These are phyloP conservation scores for Amblyopsis rosae DNA, from an alignment of 2,113 vertebrate genomes.

Conservation along the genomic window DNA sequence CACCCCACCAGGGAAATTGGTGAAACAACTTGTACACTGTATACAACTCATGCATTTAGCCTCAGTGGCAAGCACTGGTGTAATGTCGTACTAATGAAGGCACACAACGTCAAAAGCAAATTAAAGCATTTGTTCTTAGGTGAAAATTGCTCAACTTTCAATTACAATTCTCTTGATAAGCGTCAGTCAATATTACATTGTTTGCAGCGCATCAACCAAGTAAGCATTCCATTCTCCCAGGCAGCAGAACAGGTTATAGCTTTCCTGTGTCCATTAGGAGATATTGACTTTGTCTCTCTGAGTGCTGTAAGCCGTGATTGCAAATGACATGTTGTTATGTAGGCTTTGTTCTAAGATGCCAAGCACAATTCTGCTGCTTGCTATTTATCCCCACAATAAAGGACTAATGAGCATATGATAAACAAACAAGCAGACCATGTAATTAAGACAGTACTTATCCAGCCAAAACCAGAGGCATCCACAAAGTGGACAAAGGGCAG, in stretches of 20 bases:
- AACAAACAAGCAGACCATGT: conserved; percentile 65
- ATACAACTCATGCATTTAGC: too few relatives aligned
- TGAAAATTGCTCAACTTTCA: conserved; percentile 4
- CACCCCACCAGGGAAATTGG: too few relatives aligned
- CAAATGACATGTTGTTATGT: conserved; percentile 56
- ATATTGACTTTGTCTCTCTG: conserved; percentile 59
- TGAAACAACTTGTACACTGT: too few relatives aligned
- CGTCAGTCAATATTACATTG: conserved; percentile 12
- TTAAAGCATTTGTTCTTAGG: neutral
- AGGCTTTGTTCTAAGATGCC: conserved; percentile 57
- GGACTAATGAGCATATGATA: conserved; percentile 49
- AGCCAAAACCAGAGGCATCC: conserved; percentile 34
- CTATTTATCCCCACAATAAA: conserved; percentile 46
- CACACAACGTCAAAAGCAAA: neutral
- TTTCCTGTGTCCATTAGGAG: conserved; percentile 58
- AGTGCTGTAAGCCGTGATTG: conserved; percentile 66
- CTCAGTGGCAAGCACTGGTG: too few relatives aligned
- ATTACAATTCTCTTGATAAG: conserved; percentile 31
- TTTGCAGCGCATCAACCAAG: conserved; percentile 10
- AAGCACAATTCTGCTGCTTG: conserved; percentile 49
- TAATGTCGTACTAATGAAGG: too few relatives aligned
- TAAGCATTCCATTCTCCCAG: conserved; percentile 18
- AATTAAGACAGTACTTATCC: conserved; percentile 63
- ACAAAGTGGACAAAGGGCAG: neutral
- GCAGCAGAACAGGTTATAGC: conserved; percentile 45